Evolutionary conservation across 1,140 invertebrate species (phyloP).

Genomic region (Trinorchestia longiramus): DNA sequence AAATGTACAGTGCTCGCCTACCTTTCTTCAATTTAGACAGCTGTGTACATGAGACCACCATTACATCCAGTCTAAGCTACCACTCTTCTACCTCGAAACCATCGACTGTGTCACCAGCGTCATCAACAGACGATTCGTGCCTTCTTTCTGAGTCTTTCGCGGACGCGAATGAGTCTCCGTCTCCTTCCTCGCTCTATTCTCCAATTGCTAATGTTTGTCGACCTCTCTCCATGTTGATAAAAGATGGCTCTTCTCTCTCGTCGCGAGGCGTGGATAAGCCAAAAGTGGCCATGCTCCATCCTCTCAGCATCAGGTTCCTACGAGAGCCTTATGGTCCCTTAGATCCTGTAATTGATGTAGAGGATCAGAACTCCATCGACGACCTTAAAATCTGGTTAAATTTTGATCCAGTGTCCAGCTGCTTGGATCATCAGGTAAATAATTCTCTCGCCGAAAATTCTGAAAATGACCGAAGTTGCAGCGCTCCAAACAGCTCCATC

Average conservation of each 20-base stretch:
- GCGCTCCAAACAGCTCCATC: background rate
- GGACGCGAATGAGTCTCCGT: background rate
- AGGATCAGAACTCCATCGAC: background rate
- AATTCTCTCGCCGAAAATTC: background rate
- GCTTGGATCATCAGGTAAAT: background rate
- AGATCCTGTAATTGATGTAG: background rate
- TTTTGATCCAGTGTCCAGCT: background rate
- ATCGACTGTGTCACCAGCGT: background rate
- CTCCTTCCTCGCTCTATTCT: background rate
- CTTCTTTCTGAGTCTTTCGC: background rate
- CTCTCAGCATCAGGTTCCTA: background rate
- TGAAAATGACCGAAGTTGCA: background rate
- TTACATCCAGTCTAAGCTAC: background rate
- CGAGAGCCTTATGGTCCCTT: conserved; percentile 22
- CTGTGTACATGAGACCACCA: background rate
- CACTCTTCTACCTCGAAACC: background rate
- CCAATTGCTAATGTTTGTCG: background rate
- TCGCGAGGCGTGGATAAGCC: background rate
- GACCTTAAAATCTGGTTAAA: conserved; percentile 1
- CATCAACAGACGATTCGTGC: background rate
- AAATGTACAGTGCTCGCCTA: background rate
- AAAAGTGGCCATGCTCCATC: conserved; percentile 35
- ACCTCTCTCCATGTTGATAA: conserved; percentile 16
- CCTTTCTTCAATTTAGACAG: background rate
- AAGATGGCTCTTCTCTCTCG: background rate